Evolutionary conservation across 2,113 vertebrate genomes (phyloP).

Genomic region (Chlorodrepanis virens): DNA sequence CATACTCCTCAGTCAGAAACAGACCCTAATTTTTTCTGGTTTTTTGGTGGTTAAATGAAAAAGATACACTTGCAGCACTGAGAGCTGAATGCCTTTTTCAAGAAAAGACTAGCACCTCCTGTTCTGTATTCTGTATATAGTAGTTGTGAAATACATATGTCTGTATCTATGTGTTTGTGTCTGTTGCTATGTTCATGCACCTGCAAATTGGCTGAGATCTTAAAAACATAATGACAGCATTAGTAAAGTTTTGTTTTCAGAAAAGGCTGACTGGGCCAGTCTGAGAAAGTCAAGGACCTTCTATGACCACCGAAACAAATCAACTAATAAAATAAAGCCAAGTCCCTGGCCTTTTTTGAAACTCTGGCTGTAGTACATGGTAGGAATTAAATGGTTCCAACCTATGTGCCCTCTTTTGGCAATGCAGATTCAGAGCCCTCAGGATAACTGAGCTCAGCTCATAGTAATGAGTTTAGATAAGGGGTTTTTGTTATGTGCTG

Average conservation of each 20-base stretch:
- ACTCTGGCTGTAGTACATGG: not conserved
- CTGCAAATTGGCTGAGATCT: constrained; percentile 23
- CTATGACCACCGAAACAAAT: not conserved
- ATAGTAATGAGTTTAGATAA: not conserved
- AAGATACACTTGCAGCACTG: not conserved
- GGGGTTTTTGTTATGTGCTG: not conserved
- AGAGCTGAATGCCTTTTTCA: not conserved
- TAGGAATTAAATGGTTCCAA: not conserved
- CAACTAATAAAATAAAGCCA: not conserved
- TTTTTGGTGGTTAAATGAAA: not conserved
- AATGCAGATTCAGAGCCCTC: not conserved
- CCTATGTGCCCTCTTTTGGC: rapidly evolving
- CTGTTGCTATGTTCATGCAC: constrained; percentile 8
- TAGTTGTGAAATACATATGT: not conserved
- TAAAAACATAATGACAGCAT: not conserved
- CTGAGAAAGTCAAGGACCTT: not conserved
- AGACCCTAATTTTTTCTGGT: not conserved
- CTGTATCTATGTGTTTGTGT: constrained; percentile 9
- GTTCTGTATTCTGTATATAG: not conserved
- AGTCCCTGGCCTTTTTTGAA: not conserved
- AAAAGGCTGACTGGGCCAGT: not conserved
- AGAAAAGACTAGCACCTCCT: constrained; percentile 30
- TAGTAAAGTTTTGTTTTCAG: not conserved
- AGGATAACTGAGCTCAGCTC: not conserved
- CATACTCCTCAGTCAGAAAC: not conserved